Conservation (phyloP, 2,888 invertebrate species). For the Eutolmus rufibarbis region DNA sequence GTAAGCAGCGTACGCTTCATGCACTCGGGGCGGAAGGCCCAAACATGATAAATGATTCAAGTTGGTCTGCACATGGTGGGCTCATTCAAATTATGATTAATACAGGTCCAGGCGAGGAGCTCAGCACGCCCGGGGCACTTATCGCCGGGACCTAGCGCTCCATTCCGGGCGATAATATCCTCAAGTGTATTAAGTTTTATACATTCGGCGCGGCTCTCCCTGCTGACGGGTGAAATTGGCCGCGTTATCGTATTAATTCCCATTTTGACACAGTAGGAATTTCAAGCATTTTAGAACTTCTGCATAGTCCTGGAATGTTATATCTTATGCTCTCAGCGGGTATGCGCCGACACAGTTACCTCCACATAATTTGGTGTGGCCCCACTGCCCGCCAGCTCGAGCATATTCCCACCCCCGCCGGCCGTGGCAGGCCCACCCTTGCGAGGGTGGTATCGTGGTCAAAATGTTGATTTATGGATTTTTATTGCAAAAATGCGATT, state of each 20-base stretch:
- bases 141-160: neutral
- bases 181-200: constrained; percentile 7
- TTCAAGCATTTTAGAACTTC: constrained; percentile 11
- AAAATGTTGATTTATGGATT: constrained; percentile 46
- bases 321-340: neutral
- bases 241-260: neutral
- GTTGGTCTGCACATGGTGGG: constrained; percentile 29
- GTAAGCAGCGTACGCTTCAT: neutral
- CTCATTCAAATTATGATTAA: constrained; percentile 32
- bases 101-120: neutral
- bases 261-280: constrained; percentile 4
- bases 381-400: neutral
- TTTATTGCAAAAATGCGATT: constrained; percentile 46
- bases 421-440: neutral
- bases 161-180: constrained; percentile 5
- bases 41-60: constrained; percentile 35
- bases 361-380: neutral
- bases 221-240: neutral
- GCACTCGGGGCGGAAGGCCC: constrained; percentile 12
- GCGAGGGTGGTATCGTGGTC: neutral
- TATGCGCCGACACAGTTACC: neutral
- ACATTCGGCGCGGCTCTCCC: neutral
- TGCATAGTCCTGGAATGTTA: neutral
- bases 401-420: neutral
- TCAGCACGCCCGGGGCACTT: neutral